Percentiles rank a stretch among this genome's conserved stretches.
phyloP scores from a whole-genome alignment of 1,140 invertebrate genomes.

The Drosophila guanche region DNA sequence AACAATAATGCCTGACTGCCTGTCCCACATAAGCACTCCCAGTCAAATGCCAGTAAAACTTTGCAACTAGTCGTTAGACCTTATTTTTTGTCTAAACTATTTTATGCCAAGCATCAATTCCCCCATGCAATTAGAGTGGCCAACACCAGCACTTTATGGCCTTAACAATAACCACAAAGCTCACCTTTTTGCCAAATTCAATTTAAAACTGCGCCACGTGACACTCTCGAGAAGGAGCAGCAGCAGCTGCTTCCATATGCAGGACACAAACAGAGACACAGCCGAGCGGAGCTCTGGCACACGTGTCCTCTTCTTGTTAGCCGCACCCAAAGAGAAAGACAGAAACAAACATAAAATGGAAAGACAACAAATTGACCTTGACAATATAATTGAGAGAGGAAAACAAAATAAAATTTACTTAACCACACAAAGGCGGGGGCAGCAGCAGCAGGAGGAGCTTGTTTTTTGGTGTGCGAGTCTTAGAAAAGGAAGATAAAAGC shows the following conservation, averaged over 20 bases:
- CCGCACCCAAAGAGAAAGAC: constrained; percentile 16
- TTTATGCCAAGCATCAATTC: constrained; percentile 22
- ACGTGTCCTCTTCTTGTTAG: constrained; percentile 20
- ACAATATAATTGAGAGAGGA: constrained; percentile 61
- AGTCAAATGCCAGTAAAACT: too few relatives aligned
- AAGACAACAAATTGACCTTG: constrained; percentile 52
- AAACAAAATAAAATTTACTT: constrained; percentile 52
- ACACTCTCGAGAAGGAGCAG: constrained; percentile 20
- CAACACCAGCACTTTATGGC: constrained; percentile 40
- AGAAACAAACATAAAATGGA: constrained; percentile 11
- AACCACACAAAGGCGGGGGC: constrained; percentile 15
- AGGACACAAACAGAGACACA: constrained; percentile 33
- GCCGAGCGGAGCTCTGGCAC: neutral
- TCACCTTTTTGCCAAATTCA: constrained; percentile 40
- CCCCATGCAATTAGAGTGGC: constrained; percentile 46
- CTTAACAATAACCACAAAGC: constrained; percentile 43
- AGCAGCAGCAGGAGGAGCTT: neutral
- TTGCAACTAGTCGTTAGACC: too few relatives aligned
- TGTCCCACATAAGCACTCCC: too few relatives aligned
- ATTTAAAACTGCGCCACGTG: constrained; percentile 60
- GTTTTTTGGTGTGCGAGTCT: too few relatives aligned
- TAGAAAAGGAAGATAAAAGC: constrained; percentile 42
- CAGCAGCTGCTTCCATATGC: constrained; percentile 35
- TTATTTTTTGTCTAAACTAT: too few relatives aligned
- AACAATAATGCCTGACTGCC: too few relatives aligned